Evolutionary conservation across 2,113 vertebrate species (phyloP).

Genomic region (Caretta caretta): DNA sequence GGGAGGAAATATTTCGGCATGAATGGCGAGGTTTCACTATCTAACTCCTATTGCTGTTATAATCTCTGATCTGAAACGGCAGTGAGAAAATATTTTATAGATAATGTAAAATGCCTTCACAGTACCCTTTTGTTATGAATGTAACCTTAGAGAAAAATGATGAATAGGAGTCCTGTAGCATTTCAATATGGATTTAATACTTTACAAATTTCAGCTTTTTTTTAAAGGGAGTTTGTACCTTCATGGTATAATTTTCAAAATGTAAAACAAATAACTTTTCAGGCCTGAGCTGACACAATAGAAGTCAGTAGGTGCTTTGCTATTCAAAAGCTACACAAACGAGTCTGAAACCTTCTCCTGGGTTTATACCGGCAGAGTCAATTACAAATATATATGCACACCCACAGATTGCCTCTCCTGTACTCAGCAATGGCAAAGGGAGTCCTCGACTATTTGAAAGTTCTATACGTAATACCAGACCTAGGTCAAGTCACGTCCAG

Average conservation of each 20-base stretch:
- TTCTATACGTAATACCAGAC: constrained; percentile 36
- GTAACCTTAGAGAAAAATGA: not conserved
- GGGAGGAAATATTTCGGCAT: not conserved
- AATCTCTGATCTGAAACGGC: not conserved
- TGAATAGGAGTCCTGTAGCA: not conserved
- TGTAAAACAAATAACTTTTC: not conserved
- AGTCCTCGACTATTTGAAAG: constrained; percentile 38
- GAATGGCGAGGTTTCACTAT: not conserved
- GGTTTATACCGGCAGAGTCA: not conserved
- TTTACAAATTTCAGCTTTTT: not conserved
- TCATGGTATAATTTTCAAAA: not conserved
- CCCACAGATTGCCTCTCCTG: not conserved
- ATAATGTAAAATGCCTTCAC: not conserved
- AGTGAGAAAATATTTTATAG: not conserved
- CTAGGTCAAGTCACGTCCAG: not conserved
- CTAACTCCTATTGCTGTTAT: rapidly evolving
- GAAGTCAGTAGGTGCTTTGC: not conserved
- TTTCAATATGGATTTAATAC: not conserved
- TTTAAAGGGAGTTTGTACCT: not conserved
- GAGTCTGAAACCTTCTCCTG: not conserved
- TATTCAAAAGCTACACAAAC: not conserved
- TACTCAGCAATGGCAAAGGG: not conserved
- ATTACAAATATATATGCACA: not conserved
- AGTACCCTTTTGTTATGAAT: not conserved
- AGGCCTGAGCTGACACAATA: not conserved